Base-by-base conservation (phyloP, 2,888 invertebrate genomes). In the Alcis repandata region DNA sequence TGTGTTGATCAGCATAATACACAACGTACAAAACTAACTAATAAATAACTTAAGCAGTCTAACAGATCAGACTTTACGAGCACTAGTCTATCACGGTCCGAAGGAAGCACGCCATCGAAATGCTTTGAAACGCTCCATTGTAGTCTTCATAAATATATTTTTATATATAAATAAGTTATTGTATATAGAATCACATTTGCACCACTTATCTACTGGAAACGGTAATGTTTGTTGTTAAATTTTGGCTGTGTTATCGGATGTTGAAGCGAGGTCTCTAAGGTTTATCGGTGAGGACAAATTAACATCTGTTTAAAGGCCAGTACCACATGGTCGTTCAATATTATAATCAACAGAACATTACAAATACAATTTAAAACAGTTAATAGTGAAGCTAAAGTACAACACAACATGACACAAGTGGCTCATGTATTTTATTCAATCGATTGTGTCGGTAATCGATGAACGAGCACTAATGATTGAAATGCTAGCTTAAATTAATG, bases 1-100 rank as follows among this genome's bases (percentile, higher is more conserved):
- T 63, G 93, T 93, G 83, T 93, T 93, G 87, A 93, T 93, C 92
- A 93, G 88, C 93, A 93, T 93, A 89, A 83, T 90, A 87, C 86
- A 87, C 83, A 83, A 72, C 74, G 77, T 84, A 86, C 80, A 83
- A 85, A 85, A 78, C 87, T 85, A 86, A 82, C 83, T 84, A 90
- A 87, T 84, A 84, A 89, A 87, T 89, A 87, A 87, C 82, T 84
- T 84, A 84, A 80, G 80, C 90, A 89, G 86, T 89, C 85, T 85
- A 88, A 83, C 70, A 79, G 69, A 85, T 88, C 89, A 90, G 89
- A 89, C 89, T 90, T 89, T 82, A 79, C 67, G 77, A 77, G 77
- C 82, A 82, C 78, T 84, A 79, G 80, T 78, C 79, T 79, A 83
- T 85, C 85, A 87, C 86, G 81, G 79, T 68, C 78, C 69, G 69